phyloP scores from a whole-genome alignment of 2,113 vertebrate species.

The Myrmecophaga tridactyla region DNA sequence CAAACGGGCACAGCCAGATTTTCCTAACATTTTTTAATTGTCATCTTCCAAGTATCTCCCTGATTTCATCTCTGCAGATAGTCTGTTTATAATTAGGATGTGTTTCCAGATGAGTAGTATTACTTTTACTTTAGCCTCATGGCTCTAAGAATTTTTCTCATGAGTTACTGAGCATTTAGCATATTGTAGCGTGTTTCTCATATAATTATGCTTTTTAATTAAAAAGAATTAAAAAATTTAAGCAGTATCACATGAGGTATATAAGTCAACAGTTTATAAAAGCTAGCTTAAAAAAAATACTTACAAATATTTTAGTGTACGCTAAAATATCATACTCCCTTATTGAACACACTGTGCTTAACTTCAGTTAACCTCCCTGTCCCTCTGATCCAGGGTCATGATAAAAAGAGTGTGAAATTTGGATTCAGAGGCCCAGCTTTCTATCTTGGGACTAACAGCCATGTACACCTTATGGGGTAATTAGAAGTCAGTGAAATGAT shows the following conservation, averaged over 20 bases:
- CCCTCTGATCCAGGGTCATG: background rate
- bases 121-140: conserved; percentile 26
- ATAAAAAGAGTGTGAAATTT: background rate
- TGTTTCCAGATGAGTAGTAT: background rate
- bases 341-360: background rate
- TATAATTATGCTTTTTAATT: background rate
- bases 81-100: background rate
- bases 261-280: background rate
- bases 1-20: no score
- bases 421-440: background rate
- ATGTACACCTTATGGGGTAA: background rate
- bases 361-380: background rate
- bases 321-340: background rate
- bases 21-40: background rate
- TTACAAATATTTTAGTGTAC: background rate
- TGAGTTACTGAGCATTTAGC: background rate
- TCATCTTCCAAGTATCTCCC: background rate
- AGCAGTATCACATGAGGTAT: background rate
- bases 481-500: background rate
- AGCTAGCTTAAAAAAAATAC: background rate
- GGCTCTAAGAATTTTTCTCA: background rate
- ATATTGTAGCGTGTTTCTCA: background rate
- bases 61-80: background rate
- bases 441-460: background rate
- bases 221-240: background rate